Percentiles rank a stretch among this genome's conserved stretches.
phyloP scores from a whole-genome alignment of 2,888 invertebrate species.

The Sinohyriopsis cumingii region DNA sequence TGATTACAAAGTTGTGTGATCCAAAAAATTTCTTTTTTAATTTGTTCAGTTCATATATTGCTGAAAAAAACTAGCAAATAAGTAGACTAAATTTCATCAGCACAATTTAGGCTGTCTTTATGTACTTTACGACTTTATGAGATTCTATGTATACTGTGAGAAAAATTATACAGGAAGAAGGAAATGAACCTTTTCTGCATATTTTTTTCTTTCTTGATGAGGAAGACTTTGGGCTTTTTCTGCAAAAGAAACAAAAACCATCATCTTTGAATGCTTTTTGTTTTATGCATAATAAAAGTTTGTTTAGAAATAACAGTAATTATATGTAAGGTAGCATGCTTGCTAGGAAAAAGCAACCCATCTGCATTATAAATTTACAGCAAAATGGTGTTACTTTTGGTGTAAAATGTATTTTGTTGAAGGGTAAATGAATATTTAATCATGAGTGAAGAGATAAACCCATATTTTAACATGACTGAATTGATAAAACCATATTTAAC shows the following conservation, averaged over 20 bases:
- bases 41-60: background rate
- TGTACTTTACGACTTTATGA: background rate
- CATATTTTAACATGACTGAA: no score
- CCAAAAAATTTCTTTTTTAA: background rate
- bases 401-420: no score
- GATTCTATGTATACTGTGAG: background rate
- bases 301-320: background rate
- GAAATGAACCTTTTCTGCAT: constrained; percentile 77
- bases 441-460: no score
- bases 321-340: background rate
- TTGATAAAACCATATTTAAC: no score
- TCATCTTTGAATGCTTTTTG: background rate
- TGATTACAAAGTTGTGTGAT: no score
- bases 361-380: no score
- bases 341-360: no score
- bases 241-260: constrained; percentile 39
- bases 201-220: constrained; percentile 79
- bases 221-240: constrained; percentile 78
- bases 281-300: background rate
- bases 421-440: no score
- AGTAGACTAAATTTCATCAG: background rate
- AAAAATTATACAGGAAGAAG: background rate
- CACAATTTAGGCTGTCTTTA: background rate
- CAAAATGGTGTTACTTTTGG: no score
- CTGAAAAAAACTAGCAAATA: no score